Percentiles rank a stretch among this genome's conserved stretches.
phyloP scores from a whole-genome alignment of 2,797 vertebrate species.

The Gobionotothen gibberifrons region DNA sequence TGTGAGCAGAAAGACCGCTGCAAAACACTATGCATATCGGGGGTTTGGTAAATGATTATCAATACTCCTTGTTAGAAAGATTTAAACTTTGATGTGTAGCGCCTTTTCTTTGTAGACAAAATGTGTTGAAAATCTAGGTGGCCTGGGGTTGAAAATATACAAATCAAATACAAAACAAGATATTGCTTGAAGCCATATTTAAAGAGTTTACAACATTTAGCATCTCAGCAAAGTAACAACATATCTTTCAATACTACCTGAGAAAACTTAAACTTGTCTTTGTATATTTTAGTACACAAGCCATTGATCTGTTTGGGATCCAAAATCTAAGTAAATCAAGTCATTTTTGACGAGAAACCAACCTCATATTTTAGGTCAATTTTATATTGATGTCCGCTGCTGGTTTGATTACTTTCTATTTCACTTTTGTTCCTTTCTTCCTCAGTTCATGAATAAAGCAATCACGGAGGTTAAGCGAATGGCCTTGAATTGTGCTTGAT shows the following conservation, averaged over 20 bases:
- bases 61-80: neutral
- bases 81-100: no score
- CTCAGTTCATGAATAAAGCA: conserved; percentile 74
- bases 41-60: conserved; percentile 11
- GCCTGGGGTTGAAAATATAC: neutral
- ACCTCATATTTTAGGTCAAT: conserved; percentile 26
- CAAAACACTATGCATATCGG: conserved; percentile 1
- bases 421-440: conserved; percentile 49
- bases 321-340: conserved; percentile 1
- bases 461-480: conserved; percentile 70
- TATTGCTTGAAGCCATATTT: neutral
- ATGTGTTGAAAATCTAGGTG: neutral
- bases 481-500: conserved; percentile 68
- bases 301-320: conserved; percentile 31
- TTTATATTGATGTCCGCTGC: conserved; percentile 47
- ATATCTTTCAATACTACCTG: conserved; percentile 10
- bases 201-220: neutral
- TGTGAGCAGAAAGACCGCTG: neutral
- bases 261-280: neutral
- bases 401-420: conserved; percentile 60
- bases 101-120: neutral
- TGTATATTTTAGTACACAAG: neutral
- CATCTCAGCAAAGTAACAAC: neutral
- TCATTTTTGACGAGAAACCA: conserved; percentile 42
- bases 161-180: neutral